Base-by-base conservation (phyloP, 1,140 invertebrate genomes). In the Tigriopus japonicus region DNA sequence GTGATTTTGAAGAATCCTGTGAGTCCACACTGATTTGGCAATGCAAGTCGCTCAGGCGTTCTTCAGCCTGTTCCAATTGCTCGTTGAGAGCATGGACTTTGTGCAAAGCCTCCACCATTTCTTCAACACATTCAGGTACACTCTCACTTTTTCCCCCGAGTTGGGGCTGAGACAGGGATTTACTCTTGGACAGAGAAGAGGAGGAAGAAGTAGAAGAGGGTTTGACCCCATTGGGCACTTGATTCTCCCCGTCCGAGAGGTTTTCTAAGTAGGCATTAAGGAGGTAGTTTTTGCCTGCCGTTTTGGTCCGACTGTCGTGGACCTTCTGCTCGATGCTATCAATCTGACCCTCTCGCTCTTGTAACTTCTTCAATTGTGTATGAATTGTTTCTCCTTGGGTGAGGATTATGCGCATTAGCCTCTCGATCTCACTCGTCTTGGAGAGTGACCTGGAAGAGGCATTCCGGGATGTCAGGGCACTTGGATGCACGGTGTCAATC, bases 381-480 rank as follows among this genome's bases (percentile, higher is more conserved):
- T 84, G 79, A 63, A 87, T 84, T n/a, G 82, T 83, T 68, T 83
- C 80, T 65, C 83, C 84, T 73, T 87, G 84, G n/a, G 80, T 80
- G 60, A 86, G 73, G 62, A 87, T 84, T 62, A 85, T 75, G 64
- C 83, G 81, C 61, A 85, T 78, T 14, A 87, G 74, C 62, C 80
- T 75, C 61, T 86, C 82, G 55, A 81, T 81, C 56, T 58, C 55
- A n/a, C 45, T 49, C n/a, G 45, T 17, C n/a, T 21, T 49, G 45
- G n/a, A 17, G 28, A 35, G 28, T 35, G 28, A 35, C 28, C 28
- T 35, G 28, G 28, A 35, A 9, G 28, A 35, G 28, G 28, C 28
- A 35, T 35, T 35, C 28, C 28, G 28, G 45, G n/a, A 15, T 21
- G n/a, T 49, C n/a, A 49, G 45, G 6, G 21, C 45, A 21, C 21